phyloP scores from a whole-genome alignment of 2,797 vertebrate genomes.

The Chiroxiphia lanceolata region DNA sequence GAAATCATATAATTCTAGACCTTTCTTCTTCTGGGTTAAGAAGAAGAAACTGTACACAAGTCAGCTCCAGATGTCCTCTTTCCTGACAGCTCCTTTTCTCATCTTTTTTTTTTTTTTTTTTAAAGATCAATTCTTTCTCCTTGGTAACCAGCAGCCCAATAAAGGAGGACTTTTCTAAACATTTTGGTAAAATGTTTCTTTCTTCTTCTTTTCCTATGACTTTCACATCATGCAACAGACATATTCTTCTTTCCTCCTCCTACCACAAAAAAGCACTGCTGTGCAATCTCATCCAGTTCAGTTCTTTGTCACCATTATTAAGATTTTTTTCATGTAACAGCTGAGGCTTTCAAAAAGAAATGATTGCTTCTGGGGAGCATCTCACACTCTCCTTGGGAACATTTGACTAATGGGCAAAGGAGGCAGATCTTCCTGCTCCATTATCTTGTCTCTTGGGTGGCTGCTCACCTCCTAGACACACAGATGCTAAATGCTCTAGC shows the following conservation, averaged over 20 bases:
- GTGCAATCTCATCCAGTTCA: background rate
- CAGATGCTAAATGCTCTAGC: background rate
- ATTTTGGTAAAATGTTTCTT: constrained; percentile 36
- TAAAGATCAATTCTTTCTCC: constrained; percentile 46
- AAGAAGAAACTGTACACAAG: constrained; percentile 12
- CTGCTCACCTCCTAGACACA: background rate
- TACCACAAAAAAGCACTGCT: background rate
- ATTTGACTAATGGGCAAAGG: constrained; percentile 49
- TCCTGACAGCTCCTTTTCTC: constrained; percentile 19
- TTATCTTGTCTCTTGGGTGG: constrained; percentile 54
- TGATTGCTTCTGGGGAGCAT: constrained; percentile 32
- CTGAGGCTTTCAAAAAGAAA: constrained; percentile 43
- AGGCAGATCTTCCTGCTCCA: constrained; percentile 47
- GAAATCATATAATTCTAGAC: background rate
- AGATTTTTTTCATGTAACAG: background rate
- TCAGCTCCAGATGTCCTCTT: constrained; percentile 40
- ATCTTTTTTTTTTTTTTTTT: background rate
- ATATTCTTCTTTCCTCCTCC: constrained; percentile 3
- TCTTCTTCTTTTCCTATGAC: background rate
- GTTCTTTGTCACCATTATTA: constrained; percentile 9
- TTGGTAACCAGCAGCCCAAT: constrained; percentile 25
- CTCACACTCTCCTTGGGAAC: background rate
- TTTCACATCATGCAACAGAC: background rate
- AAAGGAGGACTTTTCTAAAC: constrained; percentile 8
- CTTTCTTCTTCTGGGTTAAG: background rate